These are phyloP conservation scores for Carettochelys insculpta DNA, from an alignment of 2,113 vertebrate species.

Conservation along the genomic window DNA sequence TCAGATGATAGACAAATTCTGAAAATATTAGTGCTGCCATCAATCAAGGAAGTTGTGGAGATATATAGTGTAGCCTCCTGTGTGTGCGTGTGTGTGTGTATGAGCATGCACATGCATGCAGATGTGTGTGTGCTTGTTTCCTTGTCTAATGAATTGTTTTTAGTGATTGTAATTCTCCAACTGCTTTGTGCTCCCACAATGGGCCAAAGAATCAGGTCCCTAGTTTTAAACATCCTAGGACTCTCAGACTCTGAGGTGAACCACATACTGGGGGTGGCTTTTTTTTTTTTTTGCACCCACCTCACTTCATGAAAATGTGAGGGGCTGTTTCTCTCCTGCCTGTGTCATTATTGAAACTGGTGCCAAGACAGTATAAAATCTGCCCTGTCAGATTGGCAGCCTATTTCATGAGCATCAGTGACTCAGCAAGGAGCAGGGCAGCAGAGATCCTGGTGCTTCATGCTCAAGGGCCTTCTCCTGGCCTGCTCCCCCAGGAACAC, in stretches of 20 bases:
- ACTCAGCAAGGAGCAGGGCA: not conserved
- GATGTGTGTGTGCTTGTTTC: not conserved
- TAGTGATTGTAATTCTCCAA: not conserved
- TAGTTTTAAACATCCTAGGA: no score
- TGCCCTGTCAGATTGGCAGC: not conserved
- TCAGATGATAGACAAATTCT: conserved; percentile 29
- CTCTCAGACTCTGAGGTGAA: no score
- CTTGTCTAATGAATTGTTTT: not conserved
- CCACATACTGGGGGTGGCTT: no score
- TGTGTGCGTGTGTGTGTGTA: no score
- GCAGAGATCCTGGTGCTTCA: not conserved
- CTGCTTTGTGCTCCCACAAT: not conserved
- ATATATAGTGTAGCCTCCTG: not conserved
- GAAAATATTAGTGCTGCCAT: conserved; percentile 24
- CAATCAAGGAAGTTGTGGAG: not conserved
- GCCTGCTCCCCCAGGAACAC: not conserved
- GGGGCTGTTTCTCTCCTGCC: not conserved
- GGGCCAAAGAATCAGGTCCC: not conserved
- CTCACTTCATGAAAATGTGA: no score
- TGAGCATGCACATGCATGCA: no score
- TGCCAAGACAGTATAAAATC: not conserved
- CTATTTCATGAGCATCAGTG: not conserved
- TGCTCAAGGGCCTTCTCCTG: not conserved
- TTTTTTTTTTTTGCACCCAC: no score
- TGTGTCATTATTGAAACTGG: not conserved